These are phyloP conservation scores for Aculops lycopersici DNA, from an alignment of 1,140 invertebrate genomes.

Conservation along the genomic window DNA sequence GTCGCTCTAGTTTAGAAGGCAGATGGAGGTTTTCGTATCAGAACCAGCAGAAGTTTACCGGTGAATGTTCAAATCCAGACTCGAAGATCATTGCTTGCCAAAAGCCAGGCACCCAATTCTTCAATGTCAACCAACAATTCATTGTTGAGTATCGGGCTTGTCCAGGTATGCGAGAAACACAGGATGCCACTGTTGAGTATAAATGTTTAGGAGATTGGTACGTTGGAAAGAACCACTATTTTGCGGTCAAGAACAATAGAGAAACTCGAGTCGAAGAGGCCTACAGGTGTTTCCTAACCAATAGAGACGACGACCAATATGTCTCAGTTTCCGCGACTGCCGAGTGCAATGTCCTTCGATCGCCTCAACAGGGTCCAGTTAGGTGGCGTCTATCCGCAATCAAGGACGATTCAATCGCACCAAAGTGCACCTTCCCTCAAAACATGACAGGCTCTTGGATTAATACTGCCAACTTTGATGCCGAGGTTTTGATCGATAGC, in stretches of 20 bases:
- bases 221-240: conserved; percentile 71
- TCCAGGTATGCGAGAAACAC: conserved; percentile 42
- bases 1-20: conserved; percentile 60
- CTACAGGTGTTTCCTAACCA: conserved; percentile 51
- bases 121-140: conserved; percentile 86
- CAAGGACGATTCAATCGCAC: conserved; percentile 48
- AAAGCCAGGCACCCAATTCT: conserved; percentile 67
- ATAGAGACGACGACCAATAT: conserved; percentile 65
- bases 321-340: conserved; percentile 63
- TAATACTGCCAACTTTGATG: conserved; percentile 78
- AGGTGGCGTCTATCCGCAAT: conserved; percentile 38
- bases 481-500: conserved; percentile 66
- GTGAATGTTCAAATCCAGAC: conserved; percentile 52
- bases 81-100: conserved; percentile 72
- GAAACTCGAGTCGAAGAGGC: conserved; percentile 72
- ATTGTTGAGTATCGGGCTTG: conserved; percentile 73
- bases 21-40: conserved; percentile 82
- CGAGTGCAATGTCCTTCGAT: conserved; percentile 62
- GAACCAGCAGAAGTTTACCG: conserved; percentile 50
- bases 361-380: conserved; percentile 59
- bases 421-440: conserved; percentile 58
- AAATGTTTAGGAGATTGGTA: conserved; percentile 81
- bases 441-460: conserved; percentile 84
- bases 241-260: conserved; percentile 70
- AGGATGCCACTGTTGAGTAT: conserved; percentile 66